Evolutionary conservation across 2,113 vertebrate genomes (phyloP), one percentile per base, ranked within the genome.

Genomic region (Zosterops borbonicus): DNA sequence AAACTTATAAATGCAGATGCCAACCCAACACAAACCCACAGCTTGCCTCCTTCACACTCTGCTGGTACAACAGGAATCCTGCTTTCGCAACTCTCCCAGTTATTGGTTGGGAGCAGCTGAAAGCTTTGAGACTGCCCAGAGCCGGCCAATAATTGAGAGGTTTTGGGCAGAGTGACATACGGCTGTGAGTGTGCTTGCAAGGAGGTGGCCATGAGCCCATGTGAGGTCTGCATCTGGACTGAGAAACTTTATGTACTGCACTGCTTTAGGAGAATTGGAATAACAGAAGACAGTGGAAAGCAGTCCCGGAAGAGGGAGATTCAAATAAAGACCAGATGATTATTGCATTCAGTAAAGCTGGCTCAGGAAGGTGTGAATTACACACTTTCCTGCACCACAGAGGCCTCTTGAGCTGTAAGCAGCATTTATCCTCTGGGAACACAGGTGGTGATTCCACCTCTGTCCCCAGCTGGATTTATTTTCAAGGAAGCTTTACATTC

Each of bases 371-470:
- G 95, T 96, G 95, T 96, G 93, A 96, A 97, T 97, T 97, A 95
- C 96, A 97, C 94, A 96, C 95, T 97, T 96, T 37, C 95, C 94
- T 95, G 92, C 85, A 88, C 96, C 96, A 93, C 91, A 94, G 90
- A 95, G 95, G 93, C 94, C 96, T 95, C 93, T 95, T 92, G 94
- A 95, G 90, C 91, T 91, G 63, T 95, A 93, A 91, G 94, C 93
- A 83, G 92, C 90, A 90, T 88, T 95, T 53, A 37, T 94, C 95
- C 95, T 90, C 93, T 94, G 96, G 95, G 96, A 97, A 93, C 93
- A 94, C 93, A 96, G 95, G 94, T 97, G 94, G 92, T 96, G 95
- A 97, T 97, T 97, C 96, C 93, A 97, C 95, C 96, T 95, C 92
- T 96, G 96, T 96, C 90, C 95, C 92, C 95, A 92, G 95, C 93